A percentile compares a stretch with the other conserved stretches of the same genome.
Evolutionary conservation across 2,113 vertebrate genomes (phyloP).

Genomic region (Eupsittula cactorum): DNA sequence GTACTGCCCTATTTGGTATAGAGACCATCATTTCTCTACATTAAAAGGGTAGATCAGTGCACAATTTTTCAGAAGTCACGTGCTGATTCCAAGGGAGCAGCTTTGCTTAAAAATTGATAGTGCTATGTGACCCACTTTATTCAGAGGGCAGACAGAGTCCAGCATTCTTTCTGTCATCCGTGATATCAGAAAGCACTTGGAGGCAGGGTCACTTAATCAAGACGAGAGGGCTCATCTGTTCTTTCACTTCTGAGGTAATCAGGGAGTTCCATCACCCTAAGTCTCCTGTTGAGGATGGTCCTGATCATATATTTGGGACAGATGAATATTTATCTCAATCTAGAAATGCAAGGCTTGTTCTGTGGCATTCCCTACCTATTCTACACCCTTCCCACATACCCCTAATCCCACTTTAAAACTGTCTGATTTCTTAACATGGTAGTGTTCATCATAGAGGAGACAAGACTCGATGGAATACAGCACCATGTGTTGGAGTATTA

Average conservation of each 20-base stretch:
- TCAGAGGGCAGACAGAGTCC: neutral
- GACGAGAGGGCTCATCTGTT: neutral
- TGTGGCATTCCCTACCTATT: neutral
- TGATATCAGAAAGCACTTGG: neutral
- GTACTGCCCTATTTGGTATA: neutral
- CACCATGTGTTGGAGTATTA: neutral
- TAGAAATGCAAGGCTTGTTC: neutral
- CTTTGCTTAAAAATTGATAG: slow-evolving; percentile 10
- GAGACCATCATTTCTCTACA: neutral
- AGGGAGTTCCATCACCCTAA: neutral
- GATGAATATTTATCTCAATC: neutral
- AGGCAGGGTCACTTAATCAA: neutral
- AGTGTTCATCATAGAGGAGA: neutral
- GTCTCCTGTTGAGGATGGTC: neutral
- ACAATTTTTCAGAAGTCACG: neutral
- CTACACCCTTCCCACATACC: rapidly evolving
- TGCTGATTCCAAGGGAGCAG: neutral
- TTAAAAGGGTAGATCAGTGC: neutral
- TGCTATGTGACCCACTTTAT: neutral
- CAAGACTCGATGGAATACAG: neutral
- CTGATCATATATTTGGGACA: neutral
- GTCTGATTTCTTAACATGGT: neutral
- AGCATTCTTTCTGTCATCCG: neutral
- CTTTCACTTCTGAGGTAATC: neutral
- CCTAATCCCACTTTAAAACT: neutral